Conservation (phyloP, 2,113 vertebrate species). For the Xerus inauris region DNA sequence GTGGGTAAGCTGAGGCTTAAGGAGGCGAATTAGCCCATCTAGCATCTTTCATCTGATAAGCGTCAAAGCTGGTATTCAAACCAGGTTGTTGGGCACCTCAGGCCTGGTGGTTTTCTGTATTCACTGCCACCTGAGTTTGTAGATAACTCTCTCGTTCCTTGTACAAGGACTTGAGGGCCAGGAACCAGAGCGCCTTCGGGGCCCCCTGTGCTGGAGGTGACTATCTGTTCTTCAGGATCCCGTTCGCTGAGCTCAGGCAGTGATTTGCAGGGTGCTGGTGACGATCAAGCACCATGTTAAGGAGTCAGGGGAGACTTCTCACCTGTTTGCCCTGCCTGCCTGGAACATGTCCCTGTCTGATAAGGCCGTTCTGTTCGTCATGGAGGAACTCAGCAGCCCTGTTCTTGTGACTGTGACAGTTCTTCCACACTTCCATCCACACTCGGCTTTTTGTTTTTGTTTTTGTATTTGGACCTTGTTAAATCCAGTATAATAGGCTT, state of each 20-base stretch:
- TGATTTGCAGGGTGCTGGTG: background rate
- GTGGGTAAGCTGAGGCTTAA: background rate
- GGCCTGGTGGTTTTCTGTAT: background rate
- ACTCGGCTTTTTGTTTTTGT: background rate
- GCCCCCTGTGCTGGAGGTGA: background rate
- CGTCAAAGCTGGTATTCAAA: background rate
- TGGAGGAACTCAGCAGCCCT: background rate
- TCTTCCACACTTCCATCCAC: background rate
- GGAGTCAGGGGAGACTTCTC: background rate
- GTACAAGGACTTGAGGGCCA: background rate
- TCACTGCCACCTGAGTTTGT: background rate
- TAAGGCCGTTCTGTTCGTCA: fast-evolving
- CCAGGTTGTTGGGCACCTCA: background rate
- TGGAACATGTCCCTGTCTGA: fast-evolving
- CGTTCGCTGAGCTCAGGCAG: background rate
- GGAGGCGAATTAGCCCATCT: background rate
- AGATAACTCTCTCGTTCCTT: background rate
- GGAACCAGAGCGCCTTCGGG: background rate
- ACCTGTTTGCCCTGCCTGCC: fast-evolving
- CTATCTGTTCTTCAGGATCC: background rate
- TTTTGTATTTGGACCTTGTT: background rate
- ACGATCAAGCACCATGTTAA: fast-evolving
- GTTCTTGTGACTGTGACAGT: background rate
- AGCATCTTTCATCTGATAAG: background rate
- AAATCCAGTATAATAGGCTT: background rate